Evolutionary conservation across 2,888 invertebrate species (phyloP).

Genomic region (Antitype chi): DNA sequence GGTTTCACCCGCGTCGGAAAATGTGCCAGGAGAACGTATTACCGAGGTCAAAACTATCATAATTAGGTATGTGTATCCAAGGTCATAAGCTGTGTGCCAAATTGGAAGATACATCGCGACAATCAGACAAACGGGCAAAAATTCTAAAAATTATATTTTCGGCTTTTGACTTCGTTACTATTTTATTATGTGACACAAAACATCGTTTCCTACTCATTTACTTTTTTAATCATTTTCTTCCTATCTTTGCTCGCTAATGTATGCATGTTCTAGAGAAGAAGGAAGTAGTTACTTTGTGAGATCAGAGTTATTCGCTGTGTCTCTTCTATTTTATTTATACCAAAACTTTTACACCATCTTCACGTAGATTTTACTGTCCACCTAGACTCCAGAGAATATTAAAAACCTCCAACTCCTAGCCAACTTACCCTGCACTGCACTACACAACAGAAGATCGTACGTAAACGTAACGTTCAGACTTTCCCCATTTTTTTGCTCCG

Average conservation of each 20-base stretch:
- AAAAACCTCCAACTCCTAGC: conserved; percentile 15
- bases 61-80: too few relatives aligned
- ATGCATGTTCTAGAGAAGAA: neutral
- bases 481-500: conserved; percentile 58
- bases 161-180: too few relatives aligned
- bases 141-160: too few relatives aligned
- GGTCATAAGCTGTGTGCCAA: too few relatives aligned
- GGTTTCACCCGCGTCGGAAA: too few relatives aligned
- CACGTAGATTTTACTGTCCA: conserved; percentile 11
- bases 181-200: too few relatives aligned
- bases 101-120: too few relatives aligned
- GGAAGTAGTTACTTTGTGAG: neutral
- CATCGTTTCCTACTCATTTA: too few relatives aligned
- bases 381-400: conserved; percentile 18
- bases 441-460: conserved; percentile 30
- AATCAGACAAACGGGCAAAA: too few relatives aligned
- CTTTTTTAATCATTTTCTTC: too few relatives aligned
- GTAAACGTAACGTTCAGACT: conserved; percentile 49
- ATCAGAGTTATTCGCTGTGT: neutral
- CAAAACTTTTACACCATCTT: conserved; percentile 6
- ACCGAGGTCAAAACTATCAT: too few relatives aligned
- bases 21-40: too few relatives aligned
- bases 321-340: neutral
- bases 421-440: conserved; percentile 40
- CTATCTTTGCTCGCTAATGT: neutral